phyloP scores from a whole-genome alignment of 2,888 invertebrate genomes.

The Dryobota labecula region DNA sequence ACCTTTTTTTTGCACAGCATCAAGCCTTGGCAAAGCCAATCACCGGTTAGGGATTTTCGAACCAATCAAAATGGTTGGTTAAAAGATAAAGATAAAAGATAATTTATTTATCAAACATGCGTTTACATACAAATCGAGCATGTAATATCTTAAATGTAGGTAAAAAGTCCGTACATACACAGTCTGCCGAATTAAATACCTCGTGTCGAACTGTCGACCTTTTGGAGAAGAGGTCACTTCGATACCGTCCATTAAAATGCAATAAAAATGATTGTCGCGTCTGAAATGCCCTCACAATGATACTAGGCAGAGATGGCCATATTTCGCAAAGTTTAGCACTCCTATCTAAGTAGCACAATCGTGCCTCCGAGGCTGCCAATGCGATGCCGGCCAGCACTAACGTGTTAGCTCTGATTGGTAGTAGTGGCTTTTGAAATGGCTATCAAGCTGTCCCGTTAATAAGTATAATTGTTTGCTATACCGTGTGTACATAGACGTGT shows the following conservation, averaged over 20 bases:
- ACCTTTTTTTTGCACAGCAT: slow-evolving; percentile 48
- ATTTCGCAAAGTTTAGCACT: slow-evolving; percentile 28
- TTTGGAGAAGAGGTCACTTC: slow-evolving; percentile 69
- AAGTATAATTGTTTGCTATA: slow-evolving; percentile 44
- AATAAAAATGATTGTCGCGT: slow-evolving; percentile 73
- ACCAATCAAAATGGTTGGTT: slow-evolving; percentile 56
- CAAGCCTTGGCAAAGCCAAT: slow-evolving; percentile 51
- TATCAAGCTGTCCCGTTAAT: slow-evolving; percentile 39
- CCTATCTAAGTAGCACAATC: slow-evolving; percentile 24
- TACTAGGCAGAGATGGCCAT: slow-evolving; percentile 23
- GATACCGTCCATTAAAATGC: slow-evolving; percentile 73
- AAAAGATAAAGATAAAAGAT: no score
- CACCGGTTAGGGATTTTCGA: slow-evolving; percentile 41
- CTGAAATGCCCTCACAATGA: slow-evolving; percentile 65
- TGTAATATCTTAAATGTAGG: no score
- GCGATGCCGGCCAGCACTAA: slow-evolving; percentile 22
- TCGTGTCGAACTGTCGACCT: slow-evolving; percentile 66
- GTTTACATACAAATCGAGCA: no score
- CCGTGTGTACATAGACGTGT: slow-evolving; percentile 11
- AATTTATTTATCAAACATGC: no score
- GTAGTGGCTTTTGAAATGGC: slow-evolving; percentile 36
- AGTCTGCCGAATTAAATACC: slow-evolving; percentile 66
- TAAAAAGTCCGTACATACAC: no score
- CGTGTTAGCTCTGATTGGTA: slow-evolving; percentile 32
- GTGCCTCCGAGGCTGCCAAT: slow-evolving; percentile 25